A percentile compares a stretch with the other conserved stretches of the same genome.
Conservation (phyloP, 2,797 vertebrate genomes). For the Amblyraja radiata region DNA sequence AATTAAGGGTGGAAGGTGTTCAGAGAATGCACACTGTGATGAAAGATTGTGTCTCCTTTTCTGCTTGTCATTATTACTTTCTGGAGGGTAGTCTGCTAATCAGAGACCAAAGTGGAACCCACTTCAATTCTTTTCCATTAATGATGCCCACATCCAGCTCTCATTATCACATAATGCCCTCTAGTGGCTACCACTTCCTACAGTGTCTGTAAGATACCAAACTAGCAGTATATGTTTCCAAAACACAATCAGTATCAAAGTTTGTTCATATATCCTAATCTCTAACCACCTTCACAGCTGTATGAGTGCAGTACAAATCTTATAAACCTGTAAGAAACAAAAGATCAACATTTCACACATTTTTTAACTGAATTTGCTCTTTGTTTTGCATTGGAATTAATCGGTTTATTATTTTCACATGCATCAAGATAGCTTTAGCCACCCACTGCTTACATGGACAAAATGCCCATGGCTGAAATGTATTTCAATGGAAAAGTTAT, state of each 20-base stretch:
- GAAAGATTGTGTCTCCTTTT: too few relatives aligned
- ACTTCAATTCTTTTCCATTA: background rate
- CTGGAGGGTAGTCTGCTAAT: background rate
- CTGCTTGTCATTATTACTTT: background rate
- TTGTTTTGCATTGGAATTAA: background rate
- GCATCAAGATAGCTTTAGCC: too few relatives aligned
- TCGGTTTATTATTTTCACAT: too few relatives aligned
- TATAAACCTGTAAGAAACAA: background rate
- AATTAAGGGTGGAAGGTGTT: too few relatives aligned
- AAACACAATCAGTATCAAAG: background rate
- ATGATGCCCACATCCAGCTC: background rate
- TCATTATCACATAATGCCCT: slow-evolving; percentile 27
- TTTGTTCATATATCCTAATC: background rate
- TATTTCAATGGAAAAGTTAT: background rate
- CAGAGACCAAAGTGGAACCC: background rate
- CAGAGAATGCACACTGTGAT: too few relatives aligned
- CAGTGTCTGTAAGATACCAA: slow-evolving; percentile 8
- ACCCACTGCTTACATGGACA: background rate
- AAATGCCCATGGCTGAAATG: background rate
- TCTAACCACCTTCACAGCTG: background rate
- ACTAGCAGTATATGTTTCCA: background rate
- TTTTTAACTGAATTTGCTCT: background rate
- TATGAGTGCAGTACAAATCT: background rate
- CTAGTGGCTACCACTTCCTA: slow-evolving; percentile 8
- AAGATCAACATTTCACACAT: background rate